Base-by-base conservation (phyloP, 2,113 vertebrate species). In the Helogale parvula region DNA sequence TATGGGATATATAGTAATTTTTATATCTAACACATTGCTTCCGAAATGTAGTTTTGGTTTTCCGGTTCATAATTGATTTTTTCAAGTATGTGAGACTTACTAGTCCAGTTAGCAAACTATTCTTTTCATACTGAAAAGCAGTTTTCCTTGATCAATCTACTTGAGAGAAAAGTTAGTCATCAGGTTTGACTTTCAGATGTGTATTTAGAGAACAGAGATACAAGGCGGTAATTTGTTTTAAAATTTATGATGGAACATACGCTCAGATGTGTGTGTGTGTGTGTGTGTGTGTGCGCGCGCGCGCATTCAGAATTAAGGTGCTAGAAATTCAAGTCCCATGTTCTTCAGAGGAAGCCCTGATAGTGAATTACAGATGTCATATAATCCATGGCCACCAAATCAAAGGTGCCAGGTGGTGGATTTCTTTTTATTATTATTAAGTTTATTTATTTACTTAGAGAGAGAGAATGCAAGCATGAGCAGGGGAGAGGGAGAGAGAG, bases 1-100 rank as follows among this genome's bases (percentile, higher is more conserved):
- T 93, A 80, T 3, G 97, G 65, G 81, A 41, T 76, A n/a, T 41
- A 88, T 71, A 76, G 52, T 68, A 80, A 85, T 69, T 90, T 93
- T 96, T 91, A 33, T 85, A 91, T 91, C 81, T 93, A 84, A 90
- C 41, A 21, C 93, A 41, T 84, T 74, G 21, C 91, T 97, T 94
- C 93, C 93, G 89, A 95, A 91, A 68, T 93, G 19, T 17, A 89
- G 29, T 92, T 83, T 88, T 41, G 65, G 33, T 93, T 93, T 96
- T 84, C 52, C 93, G 45, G 69, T 97, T 96, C 71, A 89, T 72
- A 95, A 82, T 84, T 92, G 47, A 50, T 86, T 86, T 93, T 82
- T 96, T 90, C 79, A 92, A 92, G 79, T 93, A 92, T 68, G 23
- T 94, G 54, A 92, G 57, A 72, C 60, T 33, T 71, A 76, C 52